A percentile compares a stretch with the other conserved stretches of the same genome.
Evolutionary conservation across 2,888 invertebrate species (phyloP).

Genomic region (Lasioglossum figueresi): DNA sequence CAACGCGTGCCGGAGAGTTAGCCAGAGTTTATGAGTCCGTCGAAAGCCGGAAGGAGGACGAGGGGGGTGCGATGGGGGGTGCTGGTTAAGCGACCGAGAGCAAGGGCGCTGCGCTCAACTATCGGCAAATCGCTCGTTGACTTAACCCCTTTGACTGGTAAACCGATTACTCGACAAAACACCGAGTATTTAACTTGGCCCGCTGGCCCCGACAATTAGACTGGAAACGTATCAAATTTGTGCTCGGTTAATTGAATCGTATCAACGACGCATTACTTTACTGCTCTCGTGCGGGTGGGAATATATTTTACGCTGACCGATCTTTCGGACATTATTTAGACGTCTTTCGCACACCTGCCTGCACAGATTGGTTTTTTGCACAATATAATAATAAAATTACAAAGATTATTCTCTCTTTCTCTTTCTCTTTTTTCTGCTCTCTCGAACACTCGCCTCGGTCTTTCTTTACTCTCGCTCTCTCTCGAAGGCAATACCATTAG

Average conservation of each 20-base stretch:
- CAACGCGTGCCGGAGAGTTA: neutral
- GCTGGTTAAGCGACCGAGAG: neutral
- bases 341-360: neutral
- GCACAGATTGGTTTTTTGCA: neutral
- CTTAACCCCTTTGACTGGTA: conserved; percentile 47
- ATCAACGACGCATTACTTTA: neutral
- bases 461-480: neutral
- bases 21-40: conserved; percentile 34
- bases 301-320: neutral
- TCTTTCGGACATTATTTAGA: neutral
- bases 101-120: conserved; percentile 19
- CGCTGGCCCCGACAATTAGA: conserved; percentile 25
- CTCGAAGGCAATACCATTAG: conserved; percentile 1
- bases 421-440: neutral
- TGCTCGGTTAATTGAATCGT: conserved; percentile 11
- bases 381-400: neutral
- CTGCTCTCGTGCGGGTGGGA: neutral
- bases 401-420: neutral
- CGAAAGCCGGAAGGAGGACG: neutral
- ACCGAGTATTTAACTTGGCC: conserved; percentile 47
- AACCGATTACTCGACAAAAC: conserved; percentile 57
- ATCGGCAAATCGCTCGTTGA: conserved; percentile 49
- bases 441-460: neutral
- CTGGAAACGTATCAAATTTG: conserved; percentile 31
- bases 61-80: neutral